These are phyloP conservation scores for Aselliscus stoliczkanus DNA, from an alignment of 2,797 vertebrate species.

Conservation along the genomic window DNA sequence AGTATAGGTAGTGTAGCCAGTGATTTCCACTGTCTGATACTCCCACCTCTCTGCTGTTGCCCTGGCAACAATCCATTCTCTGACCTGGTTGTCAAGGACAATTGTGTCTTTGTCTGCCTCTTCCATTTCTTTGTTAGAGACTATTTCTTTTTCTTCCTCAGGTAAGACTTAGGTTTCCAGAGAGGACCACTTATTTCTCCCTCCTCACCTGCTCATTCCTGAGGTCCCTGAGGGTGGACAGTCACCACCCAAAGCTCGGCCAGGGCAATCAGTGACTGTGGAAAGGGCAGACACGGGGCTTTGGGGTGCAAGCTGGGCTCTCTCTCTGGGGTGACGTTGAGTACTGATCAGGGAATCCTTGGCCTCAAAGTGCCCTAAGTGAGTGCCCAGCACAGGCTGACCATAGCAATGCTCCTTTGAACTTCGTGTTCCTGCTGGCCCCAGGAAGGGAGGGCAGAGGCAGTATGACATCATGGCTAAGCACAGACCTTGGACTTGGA, in stretches of 20 bases:
- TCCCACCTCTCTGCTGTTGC: background rate
- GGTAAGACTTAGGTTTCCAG: background rate
- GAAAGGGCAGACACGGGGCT: background rate
- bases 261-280: accelerated
- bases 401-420: background rate
- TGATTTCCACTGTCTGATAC: background rate
- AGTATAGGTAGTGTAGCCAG: background rate
- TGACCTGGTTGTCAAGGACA: background rate
- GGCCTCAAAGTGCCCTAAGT: background rate
- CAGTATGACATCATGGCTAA: accelerated
- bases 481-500: background rate
- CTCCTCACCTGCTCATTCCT: background rate
- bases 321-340: background rate
- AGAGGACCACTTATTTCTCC: background rate
- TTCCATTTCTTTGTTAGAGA: slow-evolving; percentile 13
- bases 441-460: background rate
- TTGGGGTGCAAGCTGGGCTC: background rate
- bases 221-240: background rate
- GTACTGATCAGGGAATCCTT: background rate
- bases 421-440: background rate
- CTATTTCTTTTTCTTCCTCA: background rate
- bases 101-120: slow-evolving; percentile 17
- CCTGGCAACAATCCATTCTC: slow-evolving; percentile 41
- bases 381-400: background rate
- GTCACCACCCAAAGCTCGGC: background rate